These are phyloP conservation scores for Sebastes wilsoni DNA, from an alignment of 2,797 vertebrate genomes.

Conservation along the genomic window DNA sequence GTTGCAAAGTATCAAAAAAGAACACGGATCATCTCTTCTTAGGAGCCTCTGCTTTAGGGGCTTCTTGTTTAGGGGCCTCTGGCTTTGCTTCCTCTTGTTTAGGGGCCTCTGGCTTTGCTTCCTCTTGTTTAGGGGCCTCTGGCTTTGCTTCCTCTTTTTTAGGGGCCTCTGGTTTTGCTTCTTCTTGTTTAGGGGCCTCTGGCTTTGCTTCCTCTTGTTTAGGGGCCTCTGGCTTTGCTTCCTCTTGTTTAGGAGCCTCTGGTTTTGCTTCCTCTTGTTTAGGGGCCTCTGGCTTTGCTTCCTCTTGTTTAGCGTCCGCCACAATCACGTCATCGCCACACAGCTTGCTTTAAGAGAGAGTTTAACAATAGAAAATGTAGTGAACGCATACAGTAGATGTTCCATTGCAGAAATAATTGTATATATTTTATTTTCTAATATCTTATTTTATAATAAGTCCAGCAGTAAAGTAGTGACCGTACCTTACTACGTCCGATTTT, in stretches of 20 bases:
- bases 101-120: background rate
- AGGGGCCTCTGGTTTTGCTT: background rate
- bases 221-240: background rate
- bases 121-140: background rate
- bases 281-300: background rate
- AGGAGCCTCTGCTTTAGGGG: slow-evolving; percentile 5
- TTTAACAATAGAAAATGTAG: background rate
- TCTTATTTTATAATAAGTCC: background rate
- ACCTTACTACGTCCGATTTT: slow-evolving; percentile 39
- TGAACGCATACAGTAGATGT: background rate
- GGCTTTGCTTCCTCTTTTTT: background rate
- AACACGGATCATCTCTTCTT: background rate
- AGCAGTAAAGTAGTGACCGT: background rate
- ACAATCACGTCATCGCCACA: slow-evolving; percentile 23
- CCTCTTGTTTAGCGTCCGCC: background rate
- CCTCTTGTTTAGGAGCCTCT: background rate
- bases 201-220: background rate
- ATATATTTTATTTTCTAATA: background rate
- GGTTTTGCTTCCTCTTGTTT: background rate
- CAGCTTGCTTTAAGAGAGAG: slow-evolving; percentile 55
- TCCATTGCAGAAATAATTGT: background rate
- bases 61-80: slow-evolving; percentile 5
- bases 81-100: background rate
- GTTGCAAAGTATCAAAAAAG: background rate
- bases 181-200: slow-evolving; percentile 1